Conservation (phyloP, 2,797 vertebrate species). For the Odontamblyopus rebecca region DNA sequence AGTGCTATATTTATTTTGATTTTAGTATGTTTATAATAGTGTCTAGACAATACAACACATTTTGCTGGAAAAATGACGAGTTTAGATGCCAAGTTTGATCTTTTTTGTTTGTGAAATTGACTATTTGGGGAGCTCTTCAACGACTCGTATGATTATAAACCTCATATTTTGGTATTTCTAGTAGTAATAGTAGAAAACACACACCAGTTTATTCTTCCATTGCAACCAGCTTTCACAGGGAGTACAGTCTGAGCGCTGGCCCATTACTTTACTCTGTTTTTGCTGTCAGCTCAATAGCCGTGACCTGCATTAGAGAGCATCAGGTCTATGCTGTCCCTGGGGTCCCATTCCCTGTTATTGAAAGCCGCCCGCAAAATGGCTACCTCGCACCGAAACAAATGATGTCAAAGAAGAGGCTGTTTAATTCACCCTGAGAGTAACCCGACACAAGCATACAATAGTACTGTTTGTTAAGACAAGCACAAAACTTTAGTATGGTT, state of each 20-base stretch:
- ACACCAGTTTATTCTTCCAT: background rate
- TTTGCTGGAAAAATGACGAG: no score
- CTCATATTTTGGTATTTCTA: background rate
- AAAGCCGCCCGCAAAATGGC: conserved; percentile 36
- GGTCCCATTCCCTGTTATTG: conserved; percentile 15
- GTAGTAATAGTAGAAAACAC: background rate
- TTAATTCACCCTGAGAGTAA: background rate
- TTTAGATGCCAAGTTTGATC: no score
- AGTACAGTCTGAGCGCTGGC: background rate
- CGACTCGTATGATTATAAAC: no score
- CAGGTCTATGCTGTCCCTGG: conserved; percentile 2
- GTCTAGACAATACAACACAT: no score
- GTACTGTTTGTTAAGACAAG: conserved; percentile 38
- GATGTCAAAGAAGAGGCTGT: conserved; percentile 31
- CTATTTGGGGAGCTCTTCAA: no score
- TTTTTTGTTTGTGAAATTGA: no score
- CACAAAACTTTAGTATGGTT: conserved; percentile 38
- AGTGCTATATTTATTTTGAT: no score
- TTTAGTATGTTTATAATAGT: no score
- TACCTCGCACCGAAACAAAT: conserved; percentile 45
- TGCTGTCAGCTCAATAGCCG: background rate
- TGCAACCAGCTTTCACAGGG: background rate
- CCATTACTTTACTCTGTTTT: background rate
- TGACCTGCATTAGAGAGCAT: background rate
- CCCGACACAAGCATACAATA: background rate